Percentiles rank a stretch among this genome's conserved stretches.
Evolutionary conservation across 2,888 invertebrate species (phyloP).

Genomic region (Philaethria dido): DNA sequence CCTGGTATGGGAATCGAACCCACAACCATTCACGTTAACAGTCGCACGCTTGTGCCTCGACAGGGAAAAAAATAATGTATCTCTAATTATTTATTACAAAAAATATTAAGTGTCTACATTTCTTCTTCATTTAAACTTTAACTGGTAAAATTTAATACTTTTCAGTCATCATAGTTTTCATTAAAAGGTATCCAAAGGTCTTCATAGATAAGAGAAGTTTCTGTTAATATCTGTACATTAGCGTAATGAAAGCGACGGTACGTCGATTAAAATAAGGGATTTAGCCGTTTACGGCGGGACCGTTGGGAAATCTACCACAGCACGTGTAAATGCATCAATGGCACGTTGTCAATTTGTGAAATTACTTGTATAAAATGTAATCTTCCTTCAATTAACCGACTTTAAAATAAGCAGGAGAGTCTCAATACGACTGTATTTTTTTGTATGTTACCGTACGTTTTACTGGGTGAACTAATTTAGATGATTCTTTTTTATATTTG

Average conservation of each 20-base stretch:
- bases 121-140: neutral
- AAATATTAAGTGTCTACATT: neutral
- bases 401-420: no score
- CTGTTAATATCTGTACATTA: neutral
- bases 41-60: no score
- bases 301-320: conserved; percentile 26
- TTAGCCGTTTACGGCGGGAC: conserved; percentile 3
- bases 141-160: neutral
- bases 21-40: no score
- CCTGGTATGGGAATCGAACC: no score
- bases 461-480: no score
- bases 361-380: neutral
- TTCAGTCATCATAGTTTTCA: neutral
- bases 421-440: no score
- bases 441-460: no score
- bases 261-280: neutral
- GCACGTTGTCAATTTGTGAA: neutral
- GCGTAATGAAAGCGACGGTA: neutral
- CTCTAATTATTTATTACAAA: neutral
- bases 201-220: neutral
- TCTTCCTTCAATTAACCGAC: neutral
- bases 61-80: no score
- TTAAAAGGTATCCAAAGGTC: neutral
- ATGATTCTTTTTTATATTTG: no score
- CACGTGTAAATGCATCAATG: conserved; percentile 17